A percentile compares a stretch with the other conserved stretches of the same genome.
Evolutionary conservation across 2,113 vertebrate species (phyloP).

Genomic region (Semicossyphus pulcher): DNA sequence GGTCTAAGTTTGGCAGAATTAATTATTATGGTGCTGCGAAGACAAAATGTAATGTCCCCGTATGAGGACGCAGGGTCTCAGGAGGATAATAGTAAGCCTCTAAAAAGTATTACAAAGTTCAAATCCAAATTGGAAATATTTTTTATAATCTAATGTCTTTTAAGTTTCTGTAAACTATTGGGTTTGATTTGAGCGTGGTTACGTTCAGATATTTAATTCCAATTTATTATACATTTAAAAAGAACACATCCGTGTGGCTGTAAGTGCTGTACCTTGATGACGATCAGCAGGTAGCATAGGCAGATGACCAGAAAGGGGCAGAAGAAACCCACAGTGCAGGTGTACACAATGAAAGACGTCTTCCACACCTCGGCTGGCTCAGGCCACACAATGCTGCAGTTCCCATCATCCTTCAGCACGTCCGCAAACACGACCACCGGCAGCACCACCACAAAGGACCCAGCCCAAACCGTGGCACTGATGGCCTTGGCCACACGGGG

Average conservation of each 20-base stretch:
- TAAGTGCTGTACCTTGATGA: conserved; percentile 83
- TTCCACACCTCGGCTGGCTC: conserved; percentile 91
- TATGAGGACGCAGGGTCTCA: no score
- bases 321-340: conserved; percentile 91
- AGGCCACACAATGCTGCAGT: conserved; percentile 95
- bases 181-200: no score
- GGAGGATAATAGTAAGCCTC: no score
- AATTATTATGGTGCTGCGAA: no score
- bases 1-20: no score
- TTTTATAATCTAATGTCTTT: no score
- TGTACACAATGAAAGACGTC: conserved; percentile 92
- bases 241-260: not conserved
- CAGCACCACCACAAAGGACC: conserved; percentile 92
- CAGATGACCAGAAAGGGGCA: conserved; percentile 93
- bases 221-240: no score
- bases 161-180: no score
- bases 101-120: no score
- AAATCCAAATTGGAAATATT: no score
- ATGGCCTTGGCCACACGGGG: conserved; percentile 89
- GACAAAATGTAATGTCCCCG: no score
- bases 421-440: conserved; percentile 93
- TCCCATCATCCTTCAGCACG: conserved; percentile 89
- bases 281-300: conserved; percentile 93
- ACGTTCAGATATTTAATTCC: no score
- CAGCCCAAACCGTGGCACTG: conserved; percentile 90